Conservation (phyloP, 2,888 invertebrate species). For the Eupithecia dodoneata region DNA sequence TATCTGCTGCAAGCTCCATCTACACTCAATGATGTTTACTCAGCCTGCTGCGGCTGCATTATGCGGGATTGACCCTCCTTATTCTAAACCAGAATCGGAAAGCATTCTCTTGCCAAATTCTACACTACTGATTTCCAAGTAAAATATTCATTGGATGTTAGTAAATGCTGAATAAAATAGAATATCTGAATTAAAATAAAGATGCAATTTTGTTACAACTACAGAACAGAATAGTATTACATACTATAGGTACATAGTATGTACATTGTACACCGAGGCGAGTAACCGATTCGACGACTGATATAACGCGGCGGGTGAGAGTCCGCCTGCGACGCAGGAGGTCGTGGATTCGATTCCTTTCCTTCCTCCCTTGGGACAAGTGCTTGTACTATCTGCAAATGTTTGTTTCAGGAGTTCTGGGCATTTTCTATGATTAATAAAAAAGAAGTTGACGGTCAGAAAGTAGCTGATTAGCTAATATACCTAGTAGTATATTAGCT, state of each 20-base stretch:
- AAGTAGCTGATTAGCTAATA: too few relatives aligned
- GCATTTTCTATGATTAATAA: too few relatives aligned
- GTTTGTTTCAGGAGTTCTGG: too few relatives aligned
- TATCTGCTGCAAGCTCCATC: conserved; percentile 11
- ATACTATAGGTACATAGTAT: background rate
- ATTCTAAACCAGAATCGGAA: conserved; percentile 23
- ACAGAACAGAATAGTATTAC: background rate
- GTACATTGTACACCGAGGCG: background rate
- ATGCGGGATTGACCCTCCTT: conserved; percentile 32
- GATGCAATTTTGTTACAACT: background rate
- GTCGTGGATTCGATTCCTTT: too few relatives aligned
- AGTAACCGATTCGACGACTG: background rate
- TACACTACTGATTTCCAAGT: conserved; percentile 19
- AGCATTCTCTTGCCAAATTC: conserved; percentile 26
- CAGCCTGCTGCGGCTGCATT: conserved; percentile 30
- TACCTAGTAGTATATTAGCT: too few relatives aligned
- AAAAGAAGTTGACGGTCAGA: too few relatives aligned
- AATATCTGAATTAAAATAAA: background rate
- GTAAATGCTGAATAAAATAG: background rate
- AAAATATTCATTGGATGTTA: background rate
- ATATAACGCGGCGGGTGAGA: too few relatives aligned
- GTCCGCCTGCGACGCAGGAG: too few relatives aligned
- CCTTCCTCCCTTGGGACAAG: too few relatives aligned
- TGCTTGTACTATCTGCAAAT: too few relatives aligned
- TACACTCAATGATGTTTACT: conserved; percentile 30